Percentiles rank a stretch among this genome's conserved stretches.
Evolutionary conservation across 2,797 vertebrate genomes (phyloP).

Genomic region (Phaenicophaeus curvirostris): DNA sequence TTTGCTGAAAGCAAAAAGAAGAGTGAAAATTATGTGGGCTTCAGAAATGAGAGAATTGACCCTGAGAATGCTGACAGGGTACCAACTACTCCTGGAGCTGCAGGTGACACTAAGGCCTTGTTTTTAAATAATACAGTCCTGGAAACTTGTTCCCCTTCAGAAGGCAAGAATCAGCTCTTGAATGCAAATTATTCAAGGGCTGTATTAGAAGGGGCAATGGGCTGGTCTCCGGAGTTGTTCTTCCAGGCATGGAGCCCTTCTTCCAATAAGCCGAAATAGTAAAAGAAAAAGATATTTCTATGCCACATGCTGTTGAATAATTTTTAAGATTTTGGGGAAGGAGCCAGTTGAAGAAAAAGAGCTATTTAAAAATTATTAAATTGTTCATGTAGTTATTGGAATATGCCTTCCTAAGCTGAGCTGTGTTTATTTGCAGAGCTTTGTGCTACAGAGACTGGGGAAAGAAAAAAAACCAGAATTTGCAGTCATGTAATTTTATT

Average conservation of each 20-base stretch:
- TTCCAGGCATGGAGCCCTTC: not conserved
- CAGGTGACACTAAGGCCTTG: not conserved
- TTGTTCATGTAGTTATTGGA: not conserved
- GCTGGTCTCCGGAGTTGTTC: slow-evolving; percentile 76
- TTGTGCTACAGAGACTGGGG: not conserved
- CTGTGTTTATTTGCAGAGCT: not conserved
- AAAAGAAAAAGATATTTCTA: not conserved
- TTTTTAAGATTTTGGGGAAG: not conserved
- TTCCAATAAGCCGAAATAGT: not conserved
- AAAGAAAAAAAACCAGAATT: not conserved
- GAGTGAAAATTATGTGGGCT: not conserved
- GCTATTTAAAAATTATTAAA: not conserved
- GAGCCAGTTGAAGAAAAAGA: not conserved
- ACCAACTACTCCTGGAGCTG: not conserved
- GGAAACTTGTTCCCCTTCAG: not conserved
- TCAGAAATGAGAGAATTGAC: not conserved
- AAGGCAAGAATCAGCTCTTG: not conserved
- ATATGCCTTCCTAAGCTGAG: not conserved
- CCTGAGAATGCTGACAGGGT: not conserved
- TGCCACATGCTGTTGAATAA: not conserved
- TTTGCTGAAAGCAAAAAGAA: slow-evolving; percentile 26
- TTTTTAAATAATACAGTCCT: not conserved
- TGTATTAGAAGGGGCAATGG: not conserved
- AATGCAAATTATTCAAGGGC: not conserved
- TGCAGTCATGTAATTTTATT: not conserved